A percentile compares a stretch with the other conserved stretches of the same genome.
Conservation (phyloP, 53 echinoderm and acorn worm genomes). For the Echinarachnius parma region DNA sequence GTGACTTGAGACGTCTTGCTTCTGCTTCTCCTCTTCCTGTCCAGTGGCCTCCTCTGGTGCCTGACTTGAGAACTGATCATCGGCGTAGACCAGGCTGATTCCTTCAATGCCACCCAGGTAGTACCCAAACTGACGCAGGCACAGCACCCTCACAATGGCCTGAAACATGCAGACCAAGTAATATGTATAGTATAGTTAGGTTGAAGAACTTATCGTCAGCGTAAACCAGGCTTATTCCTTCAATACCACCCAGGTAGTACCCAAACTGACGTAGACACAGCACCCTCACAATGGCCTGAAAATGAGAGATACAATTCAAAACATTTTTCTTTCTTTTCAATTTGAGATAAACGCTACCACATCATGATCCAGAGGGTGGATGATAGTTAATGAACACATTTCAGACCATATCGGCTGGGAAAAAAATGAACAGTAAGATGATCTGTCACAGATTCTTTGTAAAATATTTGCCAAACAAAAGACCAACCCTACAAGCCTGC, state of each 20-base stretch:
- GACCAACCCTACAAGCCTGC: too few relatives aligned
- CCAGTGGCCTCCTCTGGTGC: conserved; percentile 9
- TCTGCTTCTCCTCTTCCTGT: conserved; percentile 46
- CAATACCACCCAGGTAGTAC: conserved; percentile 62
- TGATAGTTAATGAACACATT: too few relatives aligned
- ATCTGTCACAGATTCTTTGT: too few relatives aligned
- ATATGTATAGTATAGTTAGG: too few relatives aligned
- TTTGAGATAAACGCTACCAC: too few relatives aligned
- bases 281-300: conserved; percentile 69
- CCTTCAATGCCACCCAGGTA: conserved; percentile 63
- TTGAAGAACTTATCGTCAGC: conserved; percentile 49
- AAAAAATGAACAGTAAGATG: too few relatives aligned
- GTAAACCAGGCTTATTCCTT: conserved; percentile 54
- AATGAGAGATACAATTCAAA: neutral
- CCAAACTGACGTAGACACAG: conserved; percentile 91
- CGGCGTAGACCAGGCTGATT: conserved; percentile 50
- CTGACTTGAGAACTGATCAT: conserved; percentile 43
- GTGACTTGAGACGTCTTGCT: too few relatives aligned
- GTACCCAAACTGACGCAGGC: conserved; percentile 91
- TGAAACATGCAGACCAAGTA: too few relatives aligned
- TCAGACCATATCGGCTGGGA: too few relatives aligned
- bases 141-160: conserved; percentile 69
- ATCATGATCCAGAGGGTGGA: too few relatives aligned
- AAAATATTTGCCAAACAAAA: too few relatives aligned
- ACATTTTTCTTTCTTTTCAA: neutral